phyloP scores from a whole-genome alignment of 2,888 invertebrate genomes.

The Enoplolaimus lenunculus region DNA sequence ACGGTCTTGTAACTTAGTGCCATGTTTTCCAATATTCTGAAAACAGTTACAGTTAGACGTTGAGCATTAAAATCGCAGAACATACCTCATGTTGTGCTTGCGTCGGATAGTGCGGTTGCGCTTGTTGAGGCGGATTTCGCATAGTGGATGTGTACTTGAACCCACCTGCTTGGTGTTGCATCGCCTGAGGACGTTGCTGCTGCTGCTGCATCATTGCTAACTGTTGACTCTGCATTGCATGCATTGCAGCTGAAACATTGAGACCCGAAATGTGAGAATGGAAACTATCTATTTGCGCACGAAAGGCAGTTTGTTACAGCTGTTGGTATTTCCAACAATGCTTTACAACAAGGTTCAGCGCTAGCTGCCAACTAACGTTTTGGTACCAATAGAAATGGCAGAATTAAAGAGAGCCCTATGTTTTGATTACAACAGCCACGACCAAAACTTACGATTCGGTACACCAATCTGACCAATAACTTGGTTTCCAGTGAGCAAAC shows the following conservation, averaged over 20 bases:
- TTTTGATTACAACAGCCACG: too few species aligned
- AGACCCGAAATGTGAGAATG: too few species aligned
- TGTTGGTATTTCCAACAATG: too few species aligned
- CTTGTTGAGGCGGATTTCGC: slow-evolving; percentile 36
- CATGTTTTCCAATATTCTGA: too few species aligned
- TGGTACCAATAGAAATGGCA: too few species aligned
- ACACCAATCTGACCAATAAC: neutral
- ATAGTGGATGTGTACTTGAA: slow-evolving; percentile 16
- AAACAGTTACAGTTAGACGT: too few species aligned
- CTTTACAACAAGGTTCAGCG: neutral
- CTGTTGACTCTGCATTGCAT: slow-evolving; percentile 20
- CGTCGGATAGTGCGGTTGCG: slow-evolving; percentile 30
- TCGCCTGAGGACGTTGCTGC: slow-evolving; percentile 47
- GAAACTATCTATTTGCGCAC: too few species aligned
- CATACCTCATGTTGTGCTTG: slow-evolving; percentile 41
- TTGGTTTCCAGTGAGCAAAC: neutral
- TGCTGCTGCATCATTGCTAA: slow-evolving; percentile 25
- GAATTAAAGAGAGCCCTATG: too few species aligned
- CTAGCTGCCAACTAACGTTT: neutral
- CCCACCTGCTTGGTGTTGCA: slow-evolving; percentile 45
- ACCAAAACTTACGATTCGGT: neutral
- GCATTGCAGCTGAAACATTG: neutral
- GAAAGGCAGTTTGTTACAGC: too few species aligned
- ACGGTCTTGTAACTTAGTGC: too few species aligned
- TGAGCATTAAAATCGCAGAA: too few species aligned